A percentile compares a stretch with the other conserved stretches of the same genome.
Evolutionary conservation across 2,888 invertebrate genomes (phyloP).

Genomic region (Rotaria sp.): DNA sequence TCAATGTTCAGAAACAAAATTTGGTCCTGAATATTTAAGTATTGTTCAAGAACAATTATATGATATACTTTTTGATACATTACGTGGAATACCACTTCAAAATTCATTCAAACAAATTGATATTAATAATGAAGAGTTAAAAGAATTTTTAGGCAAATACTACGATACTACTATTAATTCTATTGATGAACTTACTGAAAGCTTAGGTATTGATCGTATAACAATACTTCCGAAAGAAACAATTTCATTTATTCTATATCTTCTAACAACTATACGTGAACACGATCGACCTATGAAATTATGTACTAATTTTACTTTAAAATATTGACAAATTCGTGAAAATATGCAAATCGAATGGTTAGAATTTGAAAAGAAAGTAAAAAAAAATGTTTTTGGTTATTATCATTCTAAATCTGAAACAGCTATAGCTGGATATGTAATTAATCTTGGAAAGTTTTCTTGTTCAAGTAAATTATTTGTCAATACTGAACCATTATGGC

Average conservation of each 20-base stretch:
- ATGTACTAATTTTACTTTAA: neutral
- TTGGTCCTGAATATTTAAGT: neutral
- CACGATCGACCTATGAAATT: constrained; percentile 23
- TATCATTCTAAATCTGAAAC: neutral
- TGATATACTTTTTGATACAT: neutral
- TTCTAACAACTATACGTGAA: neutral
- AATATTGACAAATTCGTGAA: neutral
- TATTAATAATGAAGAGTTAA: neutral
- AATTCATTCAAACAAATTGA: neutral
- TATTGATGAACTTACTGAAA: neutral
- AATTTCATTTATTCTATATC: neutral
- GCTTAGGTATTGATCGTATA: neutral
- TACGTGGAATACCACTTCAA: neutral
- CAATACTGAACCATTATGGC: neutral
- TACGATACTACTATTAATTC: neutral
- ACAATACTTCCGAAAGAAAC: neutral
- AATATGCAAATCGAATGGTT: neutral
- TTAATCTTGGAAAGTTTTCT: neutral
- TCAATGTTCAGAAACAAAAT: neutral
- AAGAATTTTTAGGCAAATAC: neutral
- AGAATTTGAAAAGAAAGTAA: neutral
- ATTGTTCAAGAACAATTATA: neutral
- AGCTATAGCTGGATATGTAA: neutral
- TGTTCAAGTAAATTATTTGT: constrained; percentile 10
- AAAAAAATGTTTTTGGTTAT: neutral